phyloP scores from a whole-genome alignment of 2,797 vertebrate genomes.

The Buceros bicornis region DNA sequence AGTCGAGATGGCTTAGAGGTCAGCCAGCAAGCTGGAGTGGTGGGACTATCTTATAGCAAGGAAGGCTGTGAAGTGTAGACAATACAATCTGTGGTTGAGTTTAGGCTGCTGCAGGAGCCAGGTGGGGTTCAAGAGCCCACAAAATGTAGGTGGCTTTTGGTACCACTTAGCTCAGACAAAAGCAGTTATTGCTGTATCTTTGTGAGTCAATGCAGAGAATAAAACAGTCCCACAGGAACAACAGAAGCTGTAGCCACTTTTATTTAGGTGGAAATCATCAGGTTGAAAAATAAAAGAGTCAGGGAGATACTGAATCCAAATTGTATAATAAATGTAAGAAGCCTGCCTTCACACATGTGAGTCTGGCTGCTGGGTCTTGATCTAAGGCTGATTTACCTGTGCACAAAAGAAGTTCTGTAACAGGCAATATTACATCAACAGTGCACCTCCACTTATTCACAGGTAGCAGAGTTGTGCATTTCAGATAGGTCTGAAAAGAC shows the following conservation, averaged over 20 bases:
- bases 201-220: slow-evolving; percentile 13
- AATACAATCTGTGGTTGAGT: background rate
- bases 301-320: background rate
- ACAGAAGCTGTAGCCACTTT: background rate
- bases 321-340: background rate
- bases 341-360: background rate
- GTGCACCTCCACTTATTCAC: background rate
- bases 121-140: background rate
- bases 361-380: background rate
- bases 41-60: background rate
- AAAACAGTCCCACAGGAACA: background rate
- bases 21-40: background rate
- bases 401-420: background rate
- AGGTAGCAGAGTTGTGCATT: background rate
- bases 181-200: slow-evolving; percentile 10
- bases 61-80: background rate
- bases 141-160: background rate
- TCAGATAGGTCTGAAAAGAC: background rate
- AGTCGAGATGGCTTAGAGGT: background rate
- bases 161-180: background rate
- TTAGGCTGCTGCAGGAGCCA: background rate
- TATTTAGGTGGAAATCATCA: slow-evolving; percentile 45
- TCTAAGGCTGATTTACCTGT: background rate
- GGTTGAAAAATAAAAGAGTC: slow-evolving; percentile 24
- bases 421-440: background rate